Conservation (phyloP, 2,888 invertebrate species). For the Lepidocyrtinus sp. region DNA sequence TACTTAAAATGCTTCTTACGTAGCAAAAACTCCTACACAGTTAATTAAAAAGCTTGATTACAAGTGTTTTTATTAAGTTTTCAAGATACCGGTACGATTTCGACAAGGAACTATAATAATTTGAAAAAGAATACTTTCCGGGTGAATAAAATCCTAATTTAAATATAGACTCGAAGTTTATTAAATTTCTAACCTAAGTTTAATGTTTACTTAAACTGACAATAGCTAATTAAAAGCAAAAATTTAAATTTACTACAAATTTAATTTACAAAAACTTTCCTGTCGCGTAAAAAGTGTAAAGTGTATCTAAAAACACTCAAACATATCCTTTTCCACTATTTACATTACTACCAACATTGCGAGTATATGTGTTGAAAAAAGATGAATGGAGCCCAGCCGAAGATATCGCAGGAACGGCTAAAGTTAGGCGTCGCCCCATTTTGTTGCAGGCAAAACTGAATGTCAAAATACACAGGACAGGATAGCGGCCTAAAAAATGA, state of each 20-base stretch:
- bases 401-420: constrained; percentile 17
- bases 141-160: neutral
- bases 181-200: constrained; percentile 30
- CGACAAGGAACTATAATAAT: constrained; percentile 36
- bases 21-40: no score
- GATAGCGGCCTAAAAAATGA: no score
- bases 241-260: constrained; percentile 30
- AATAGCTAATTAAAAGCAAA: constrained; percentile 32
- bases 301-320: neutral
- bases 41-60: no score
- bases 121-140: constrained; percentile 20
- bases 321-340: neutral
- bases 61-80: no score
- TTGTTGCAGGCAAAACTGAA: constrained; percentile 41
- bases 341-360: neutral
- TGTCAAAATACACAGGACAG: constrained; percentile 21
- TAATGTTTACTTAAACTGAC: constrained; percentile 31
- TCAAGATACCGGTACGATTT: constrained; percentile 10
- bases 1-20: no score
- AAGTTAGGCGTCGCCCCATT: constrained; percentile 25
- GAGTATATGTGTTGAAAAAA: constrained; percentile 13
- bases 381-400: constrained; percentile 54
- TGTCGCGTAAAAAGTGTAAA: neutral
- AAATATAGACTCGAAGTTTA: constrained; percentile 33
- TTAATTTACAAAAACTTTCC: neutral